Conservation (phyloP, 2,888 invertebrate genomes). For the Halictus quadricinctus region DNA sequence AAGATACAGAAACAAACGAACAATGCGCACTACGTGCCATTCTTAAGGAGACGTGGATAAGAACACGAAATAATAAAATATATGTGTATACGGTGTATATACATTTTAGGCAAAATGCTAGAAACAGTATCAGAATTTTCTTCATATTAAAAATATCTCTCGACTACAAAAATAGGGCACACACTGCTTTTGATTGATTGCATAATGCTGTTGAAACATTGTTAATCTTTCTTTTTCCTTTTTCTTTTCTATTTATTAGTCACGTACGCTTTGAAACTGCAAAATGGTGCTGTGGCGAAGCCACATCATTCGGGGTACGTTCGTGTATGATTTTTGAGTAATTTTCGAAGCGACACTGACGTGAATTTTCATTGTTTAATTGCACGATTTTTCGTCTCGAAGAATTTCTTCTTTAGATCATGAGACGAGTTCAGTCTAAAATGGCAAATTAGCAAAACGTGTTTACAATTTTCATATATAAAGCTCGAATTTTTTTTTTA, state of each 20-base stretch:
- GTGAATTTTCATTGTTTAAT: conserved; percentile 1
- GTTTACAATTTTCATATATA: not conserved
- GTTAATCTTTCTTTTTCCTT: conserved; percentile 26
- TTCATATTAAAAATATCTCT: conserved; percentile 66
- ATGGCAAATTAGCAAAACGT: not conserved
- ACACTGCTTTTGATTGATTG: conserved; percentile 59
- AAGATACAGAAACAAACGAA: conserved; percentile 42
- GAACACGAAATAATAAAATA: conserved; percentile 59
- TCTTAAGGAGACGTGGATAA: conserved; percentile 34
- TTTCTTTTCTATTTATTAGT: conserved; percentile 29
- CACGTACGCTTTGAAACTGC: conserved; percentile 27
- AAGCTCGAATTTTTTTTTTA: conserved; percentile 11
- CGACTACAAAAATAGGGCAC: conserved; percentile 64
- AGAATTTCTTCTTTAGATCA: conserved; percentile 9
- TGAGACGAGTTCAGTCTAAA: conserved; percentile 13
- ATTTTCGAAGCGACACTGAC: not conserved
- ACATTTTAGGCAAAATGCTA: conserved; percentile 43
- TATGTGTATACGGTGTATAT: conserved; percentile 23
- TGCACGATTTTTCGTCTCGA: conserved; percentile 10
- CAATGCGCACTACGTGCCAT: conserved; percentile 40
- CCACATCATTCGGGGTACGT: not conserved
- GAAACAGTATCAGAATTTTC: conserved; percentile 50
- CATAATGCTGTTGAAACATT: conserved; percentile 43
- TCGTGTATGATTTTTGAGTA: not conserved
- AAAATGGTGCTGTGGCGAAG: conserved; percentile 11